Conservation (phyloP, 2,797 vertebrate species). For the Pseudocheirus occidentalis region DNA sequence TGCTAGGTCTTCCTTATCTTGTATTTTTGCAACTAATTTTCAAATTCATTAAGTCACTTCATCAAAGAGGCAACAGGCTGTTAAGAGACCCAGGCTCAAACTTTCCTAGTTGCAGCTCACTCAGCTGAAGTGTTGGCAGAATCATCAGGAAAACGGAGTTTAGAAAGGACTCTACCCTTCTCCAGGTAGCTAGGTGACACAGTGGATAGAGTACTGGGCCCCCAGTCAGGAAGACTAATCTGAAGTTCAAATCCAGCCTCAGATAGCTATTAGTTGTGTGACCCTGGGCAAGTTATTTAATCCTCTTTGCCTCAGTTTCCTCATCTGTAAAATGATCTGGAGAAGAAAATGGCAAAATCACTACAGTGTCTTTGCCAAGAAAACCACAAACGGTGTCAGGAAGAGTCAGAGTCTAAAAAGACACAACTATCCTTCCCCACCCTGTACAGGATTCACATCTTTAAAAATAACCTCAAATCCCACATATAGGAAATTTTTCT, state of each 20-base stretch:
- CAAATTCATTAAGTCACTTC: neutral
- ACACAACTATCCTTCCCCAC: neutral
- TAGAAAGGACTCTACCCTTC: neutral
- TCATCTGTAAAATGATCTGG: neutral
- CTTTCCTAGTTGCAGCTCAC: neutral
- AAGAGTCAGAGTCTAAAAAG: neutral
- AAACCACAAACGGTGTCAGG: neutral
- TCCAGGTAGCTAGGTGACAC: neutral
- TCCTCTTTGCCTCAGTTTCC: neutral
- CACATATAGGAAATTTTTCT: neutral
- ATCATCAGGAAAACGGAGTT: neutral
- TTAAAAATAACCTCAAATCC: neutral
- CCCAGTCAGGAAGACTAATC: neutral
- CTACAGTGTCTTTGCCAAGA: too few species aligned
- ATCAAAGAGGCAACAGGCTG: neutral
- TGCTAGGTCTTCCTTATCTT: neutral
- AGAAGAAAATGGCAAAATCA: neutral
- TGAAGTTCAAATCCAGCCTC: neutral
- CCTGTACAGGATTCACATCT: neutral
- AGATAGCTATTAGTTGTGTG: neutral
- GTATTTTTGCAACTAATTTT: neutral
- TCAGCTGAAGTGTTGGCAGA: neutral
- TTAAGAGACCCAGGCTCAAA: neutral
- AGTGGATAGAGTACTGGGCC: neutral
- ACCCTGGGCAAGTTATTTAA: neutral